phyloP scores from a whole-genome alignment of 2,888 invertebrate genomes.

The Tolmerus cingulatus region DNA sequence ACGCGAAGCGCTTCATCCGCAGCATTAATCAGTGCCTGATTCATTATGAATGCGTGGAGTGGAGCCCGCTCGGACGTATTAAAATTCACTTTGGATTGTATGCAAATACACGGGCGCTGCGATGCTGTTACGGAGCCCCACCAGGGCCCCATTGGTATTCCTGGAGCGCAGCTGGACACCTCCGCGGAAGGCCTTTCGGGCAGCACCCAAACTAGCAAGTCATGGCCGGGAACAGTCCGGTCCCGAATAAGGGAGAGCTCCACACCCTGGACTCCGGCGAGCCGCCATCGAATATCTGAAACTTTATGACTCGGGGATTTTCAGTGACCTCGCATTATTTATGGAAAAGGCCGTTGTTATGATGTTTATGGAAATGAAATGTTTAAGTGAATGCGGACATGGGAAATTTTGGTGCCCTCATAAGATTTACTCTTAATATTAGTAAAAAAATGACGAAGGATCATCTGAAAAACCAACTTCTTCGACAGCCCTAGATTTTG shows the following conservation, averaged over 20 bases:
- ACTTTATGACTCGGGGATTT: not conserved
- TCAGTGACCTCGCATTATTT: not conserved
- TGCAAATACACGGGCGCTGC: not conserved
- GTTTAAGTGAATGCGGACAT: not conserved
- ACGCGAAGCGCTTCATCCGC: not conserved
- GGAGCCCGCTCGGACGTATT: not conserved
- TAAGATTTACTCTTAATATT: not conserved
- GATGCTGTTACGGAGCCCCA: not conserved
- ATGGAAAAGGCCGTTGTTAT: not conserved
- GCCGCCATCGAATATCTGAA: not conserved
- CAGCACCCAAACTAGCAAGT: not conserved
- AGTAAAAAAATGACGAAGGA: not conserved
- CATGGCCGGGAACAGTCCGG: not conserved
- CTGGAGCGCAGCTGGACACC: not conserved
- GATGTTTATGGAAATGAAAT: not conserved
- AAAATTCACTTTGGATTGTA: conserved; percentile 26
- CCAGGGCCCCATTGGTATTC: not conserved
- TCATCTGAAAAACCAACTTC: too few species aligned
- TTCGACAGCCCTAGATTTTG: too few species aligned
- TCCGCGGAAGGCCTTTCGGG: not conserved
- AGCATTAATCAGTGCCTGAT: not conserved
- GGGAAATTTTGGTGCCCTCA: not conserved
- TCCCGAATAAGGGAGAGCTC: not conserved
- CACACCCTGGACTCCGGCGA: not conserved
- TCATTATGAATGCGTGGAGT: not conserved